phyloP scores from a whole-genome alignment of 2,113 vertebrate species.

The Euleptes europaea region DNA sequence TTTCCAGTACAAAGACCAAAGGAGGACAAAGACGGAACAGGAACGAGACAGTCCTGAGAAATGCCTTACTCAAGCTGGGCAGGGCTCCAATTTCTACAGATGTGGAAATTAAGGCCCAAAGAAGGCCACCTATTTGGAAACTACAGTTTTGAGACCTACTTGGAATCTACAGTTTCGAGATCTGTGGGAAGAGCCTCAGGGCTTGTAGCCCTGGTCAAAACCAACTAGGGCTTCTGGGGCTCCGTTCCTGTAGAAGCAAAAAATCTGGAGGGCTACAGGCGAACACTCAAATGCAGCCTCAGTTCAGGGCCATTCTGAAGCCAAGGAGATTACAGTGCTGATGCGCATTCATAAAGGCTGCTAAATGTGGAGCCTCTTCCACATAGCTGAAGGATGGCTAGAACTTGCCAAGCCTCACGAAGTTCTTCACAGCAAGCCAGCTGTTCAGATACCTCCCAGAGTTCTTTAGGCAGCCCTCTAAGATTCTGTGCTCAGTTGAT shows the following conservation, averaged over 20 bases:
- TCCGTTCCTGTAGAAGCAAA: not conserved
- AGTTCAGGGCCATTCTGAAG: not conserved
- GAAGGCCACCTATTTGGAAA: not conserved
- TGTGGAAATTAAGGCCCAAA: not conserved
- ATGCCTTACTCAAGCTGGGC: not conserved
- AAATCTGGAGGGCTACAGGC: not conserved
- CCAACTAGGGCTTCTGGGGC: not conserved
- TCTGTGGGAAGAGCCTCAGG: not conserved
- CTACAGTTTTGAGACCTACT: too few species aligned
- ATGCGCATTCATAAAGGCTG: too few species aligned
- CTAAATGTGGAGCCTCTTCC: too few species aligned
- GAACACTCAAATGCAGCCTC: not conserved
- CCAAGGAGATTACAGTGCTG: not conserved
- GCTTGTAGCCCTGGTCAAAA: not conserved
- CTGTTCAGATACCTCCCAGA: not conserved
- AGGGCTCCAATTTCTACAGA: not conserved
- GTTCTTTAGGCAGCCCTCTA: not conserved
- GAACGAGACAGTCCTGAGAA: not conserved
- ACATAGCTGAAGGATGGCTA: not conserved
- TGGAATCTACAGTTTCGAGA: not conserved
- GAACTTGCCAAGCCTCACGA: not conserved
- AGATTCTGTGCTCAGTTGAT: not conserved
- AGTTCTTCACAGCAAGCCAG: not conserved
- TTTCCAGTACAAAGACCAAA: too few species aligned
- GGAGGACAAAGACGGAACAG: not conserved